A percentile compares a stretch with the other conserved stretches of the same genome.
phyloP scores from a whole-genome alignment of 2,888 invertebrate species.

The Koerneria pararmatus region DNA sequence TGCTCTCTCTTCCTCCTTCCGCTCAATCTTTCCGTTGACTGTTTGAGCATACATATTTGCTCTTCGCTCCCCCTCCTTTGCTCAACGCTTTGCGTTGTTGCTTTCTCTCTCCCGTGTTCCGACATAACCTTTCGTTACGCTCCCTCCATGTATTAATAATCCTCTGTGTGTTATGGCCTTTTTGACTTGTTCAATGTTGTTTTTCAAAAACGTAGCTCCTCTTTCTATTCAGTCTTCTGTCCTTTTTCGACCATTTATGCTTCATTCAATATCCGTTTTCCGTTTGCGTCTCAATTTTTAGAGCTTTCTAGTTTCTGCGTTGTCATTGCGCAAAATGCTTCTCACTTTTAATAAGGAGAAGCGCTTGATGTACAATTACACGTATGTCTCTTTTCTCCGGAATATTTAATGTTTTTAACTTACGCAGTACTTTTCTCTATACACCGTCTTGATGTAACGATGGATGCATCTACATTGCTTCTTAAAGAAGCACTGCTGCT shows the following conservation, averaged over 20 bases:
- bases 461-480: no score
- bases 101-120: neutral
- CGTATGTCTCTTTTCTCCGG: no score
- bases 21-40: neutral
- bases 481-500: no score
- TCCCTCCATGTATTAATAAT: no score
- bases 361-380: no score
- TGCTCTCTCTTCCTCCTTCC: neutral
- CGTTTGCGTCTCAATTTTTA: neutral
- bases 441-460: no score
- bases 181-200: no score
- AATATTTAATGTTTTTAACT: no score
- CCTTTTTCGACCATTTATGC: neutral
- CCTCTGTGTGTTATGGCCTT: no score
- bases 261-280: slow-evolving; percentile 10
- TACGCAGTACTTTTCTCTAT: no score
- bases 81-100: neutral
- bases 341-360: no score
- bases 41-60: neutral
- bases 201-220: neutral
- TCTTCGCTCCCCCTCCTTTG: neutral
- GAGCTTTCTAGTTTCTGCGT: slow-evolving; percentile 13
- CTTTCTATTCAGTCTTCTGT: neutral
- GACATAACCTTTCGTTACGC: neutral
- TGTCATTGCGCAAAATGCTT: no score